A percentile compares a stretch with the other conserved stretches of the same genome.
phyloP scores from a whole-genome alignment of 2,888 invertebrate genomes.

The Strigamia transsilvanica region DNA sequence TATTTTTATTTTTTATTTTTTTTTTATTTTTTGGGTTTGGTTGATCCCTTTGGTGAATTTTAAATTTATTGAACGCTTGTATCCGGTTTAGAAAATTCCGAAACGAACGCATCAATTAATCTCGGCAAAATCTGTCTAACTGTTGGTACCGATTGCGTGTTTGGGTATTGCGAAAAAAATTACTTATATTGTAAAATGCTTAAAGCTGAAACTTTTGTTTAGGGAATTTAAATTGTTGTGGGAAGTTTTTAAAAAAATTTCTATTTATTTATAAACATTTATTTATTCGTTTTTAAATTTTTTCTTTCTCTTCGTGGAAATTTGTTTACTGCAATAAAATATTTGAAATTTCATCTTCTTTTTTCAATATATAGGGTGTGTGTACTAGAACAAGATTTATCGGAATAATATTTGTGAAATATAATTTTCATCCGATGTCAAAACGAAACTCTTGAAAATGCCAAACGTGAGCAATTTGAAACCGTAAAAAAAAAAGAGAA shows the following conservation, averaged over 20 bases:
- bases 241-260: too few relatives aligned
- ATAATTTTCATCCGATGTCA: slow-evolving; percentile 4
- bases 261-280: too few relatives aligned
- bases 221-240: too few relatives aligned
- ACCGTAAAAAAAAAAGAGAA: neutral
- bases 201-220: too few relatives aligned
- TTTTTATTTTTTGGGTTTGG: neutral
- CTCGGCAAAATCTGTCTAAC: slow-evolving; percentile 5
- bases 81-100: slow-evolving; percentile 6
- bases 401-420: slow-evolving; percentile 14
- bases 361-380: neutral
- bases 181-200: too few relatives aligned
- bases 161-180: neutral
- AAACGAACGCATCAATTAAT: neutral
- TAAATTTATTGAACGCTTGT: neutral
- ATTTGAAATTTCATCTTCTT: neutral
- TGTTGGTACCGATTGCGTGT: neutral
- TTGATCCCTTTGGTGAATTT: neutral
- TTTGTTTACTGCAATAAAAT: too few relatives aligned
- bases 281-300: too few relatives aligned
- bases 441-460: slow-evolving; percentile 3
- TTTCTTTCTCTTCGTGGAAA: too few relatives aligned
- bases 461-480: slow-evolving; percentile 6
- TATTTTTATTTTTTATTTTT: neutral
- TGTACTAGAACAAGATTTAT: neutral